Evolutionary conservation across 2,113 vertebrate genomes (phyloP).

Genomic region (Elanoides forficatus): DNA sequence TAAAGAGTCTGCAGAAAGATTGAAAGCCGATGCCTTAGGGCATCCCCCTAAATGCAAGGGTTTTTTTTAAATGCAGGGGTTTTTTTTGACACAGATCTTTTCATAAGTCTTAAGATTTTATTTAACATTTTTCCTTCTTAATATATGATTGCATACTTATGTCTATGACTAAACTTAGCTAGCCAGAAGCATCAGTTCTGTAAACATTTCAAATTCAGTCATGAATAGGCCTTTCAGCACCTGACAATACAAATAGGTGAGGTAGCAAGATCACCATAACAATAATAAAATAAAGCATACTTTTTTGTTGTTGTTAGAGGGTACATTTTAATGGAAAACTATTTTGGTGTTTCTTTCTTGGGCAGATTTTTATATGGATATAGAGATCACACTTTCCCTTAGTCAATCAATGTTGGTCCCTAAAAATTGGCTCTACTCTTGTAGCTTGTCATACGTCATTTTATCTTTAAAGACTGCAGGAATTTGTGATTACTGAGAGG

Average conservation of each 20-base stretch:
- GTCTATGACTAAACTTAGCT: not conserved
- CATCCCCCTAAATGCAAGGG: not conserved
- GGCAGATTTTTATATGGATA: not conserved
- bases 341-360: not conserved
- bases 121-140: not conserved
- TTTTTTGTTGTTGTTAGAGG: not conserved
- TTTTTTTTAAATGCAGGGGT: rapidly evolving
- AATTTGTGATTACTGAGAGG: not conserved
- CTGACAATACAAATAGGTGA: not conserved
- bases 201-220: not conserved
- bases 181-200: not conserved
- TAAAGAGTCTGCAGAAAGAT: not conserved
- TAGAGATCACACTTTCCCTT: not conserved
- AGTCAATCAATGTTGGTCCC: not conserved
- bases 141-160: not conserved
- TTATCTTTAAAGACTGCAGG: not conserved
- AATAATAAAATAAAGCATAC: not conserved
- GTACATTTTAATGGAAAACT: not conserved
- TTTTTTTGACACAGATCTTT: not conserved
- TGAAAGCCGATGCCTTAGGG: not conserved
- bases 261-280: not conserved
- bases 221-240: not conserved
- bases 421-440: not conserved
- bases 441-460: not conserved
- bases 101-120: not conserved